Percentiles rank a stretch among this genome's conserved stretches.
phyloP scores from a whole-genome alignment of 2,113 vertebrate species.

The Psephotus haematonotus region DNA sequence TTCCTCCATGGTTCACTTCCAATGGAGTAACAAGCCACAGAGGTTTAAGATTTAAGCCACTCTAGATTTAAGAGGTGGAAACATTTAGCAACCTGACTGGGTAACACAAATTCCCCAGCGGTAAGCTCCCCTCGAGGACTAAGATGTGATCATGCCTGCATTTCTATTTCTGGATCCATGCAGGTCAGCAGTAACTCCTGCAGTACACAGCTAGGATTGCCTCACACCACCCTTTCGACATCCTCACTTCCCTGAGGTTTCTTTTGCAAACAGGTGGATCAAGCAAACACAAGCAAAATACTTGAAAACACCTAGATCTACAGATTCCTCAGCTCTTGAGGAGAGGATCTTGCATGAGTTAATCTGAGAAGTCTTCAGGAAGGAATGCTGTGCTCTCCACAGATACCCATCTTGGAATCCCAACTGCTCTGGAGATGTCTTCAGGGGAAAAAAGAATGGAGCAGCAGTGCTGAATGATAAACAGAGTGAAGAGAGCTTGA shows the following conservation, averaged over 20 bases:
- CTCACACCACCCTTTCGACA: neutral
- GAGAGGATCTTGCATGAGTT: neutral
- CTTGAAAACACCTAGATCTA: neutral
- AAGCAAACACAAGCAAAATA: neutral
- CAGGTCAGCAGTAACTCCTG: neutral
- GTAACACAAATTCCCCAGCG: neutral
- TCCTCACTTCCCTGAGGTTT: neutral
- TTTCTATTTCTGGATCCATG: neutral
- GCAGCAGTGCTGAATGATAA: neutral
- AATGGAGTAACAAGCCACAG: neutral
- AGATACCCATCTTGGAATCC: slow-evolving; percentile 19
- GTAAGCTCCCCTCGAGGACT: neutral
- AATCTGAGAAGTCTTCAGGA: neutral
- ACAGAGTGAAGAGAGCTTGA: neutral
- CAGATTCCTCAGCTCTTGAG: neutral
- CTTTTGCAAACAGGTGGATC: neutral
- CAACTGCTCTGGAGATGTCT: neutral
- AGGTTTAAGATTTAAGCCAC: neutral
- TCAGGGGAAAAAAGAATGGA: neutral
- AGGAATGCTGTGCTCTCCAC: neutral
- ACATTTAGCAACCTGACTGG: neutral
- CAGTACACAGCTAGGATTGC: neutral
- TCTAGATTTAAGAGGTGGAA: neutral
- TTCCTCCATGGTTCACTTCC: neutral
- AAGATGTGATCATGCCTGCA: neutral